Conservation (phyloP, 2,888 invertebrate species). For the Campopleginae sp. region DNA sequence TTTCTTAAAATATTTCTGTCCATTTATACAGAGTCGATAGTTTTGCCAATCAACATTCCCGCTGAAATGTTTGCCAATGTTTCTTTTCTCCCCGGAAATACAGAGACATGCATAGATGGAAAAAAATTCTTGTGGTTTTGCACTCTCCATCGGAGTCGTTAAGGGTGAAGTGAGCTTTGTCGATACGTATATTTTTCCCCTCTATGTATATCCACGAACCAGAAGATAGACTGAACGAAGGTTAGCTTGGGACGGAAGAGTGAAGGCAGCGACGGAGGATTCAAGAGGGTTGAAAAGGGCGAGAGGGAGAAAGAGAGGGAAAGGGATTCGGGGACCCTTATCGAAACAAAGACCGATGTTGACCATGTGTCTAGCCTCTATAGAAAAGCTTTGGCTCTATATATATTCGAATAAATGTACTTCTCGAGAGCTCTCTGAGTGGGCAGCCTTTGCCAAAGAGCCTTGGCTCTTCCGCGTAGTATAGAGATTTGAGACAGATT, state of each 20-base stretch:
- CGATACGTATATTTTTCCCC: slow-evolving; percentile 43
- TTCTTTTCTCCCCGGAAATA: background rate
- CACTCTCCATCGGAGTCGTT: slow-evolving; percentile 69
- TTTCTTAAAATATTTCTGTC: background rate
- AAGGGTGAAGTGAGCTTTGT: slow-evolving; percentile 60
- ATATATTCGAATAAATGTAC: background rate
- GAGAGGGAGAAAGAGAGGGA: slow-evolving; percentile 55
- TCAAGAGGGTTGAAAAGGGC: slow-evolving; percentile 34
- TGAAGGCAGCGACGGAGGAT: slow-evolving; percentile 46
- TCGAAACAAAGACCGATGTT: slow-evolving; percentile 80
- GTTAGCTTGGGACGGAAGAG: slow-evolving; percentile 49
- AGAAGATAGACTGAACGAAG: slow-evolving; percentile 44
- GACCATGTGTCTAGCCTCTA: slow-evolving; percentile 79
- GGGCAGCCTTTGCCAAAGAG: slow-evolving; percentile 67
- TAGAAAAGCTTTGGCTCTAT: slow-evolving; percentile 74
- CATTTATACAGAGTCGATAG: background rate
- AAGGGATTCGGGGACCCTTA: slow-evolving; percentile 72
- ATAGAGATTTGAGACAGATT: slow-evolving; percentile 28
- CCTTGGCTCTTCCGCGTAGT: slow-evolving; percentile 28
- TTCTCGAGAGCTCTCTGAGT: slow-evolving; percentile 65
- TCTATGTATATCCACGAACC: slow-evolving; percentile 38
- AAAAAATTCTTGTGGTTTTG: slow-evolving; percentile 56
- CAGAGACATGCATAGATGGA: background rate
- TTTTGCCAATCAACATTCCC: slow-evolving; percentile 53
- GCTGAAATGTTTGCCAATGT: slow-evolving; percentile 28